phyloP scores from a whole-genome alignment of 2,113 vertebrate species.

The Phrynosoma blainvillii region DNA sequence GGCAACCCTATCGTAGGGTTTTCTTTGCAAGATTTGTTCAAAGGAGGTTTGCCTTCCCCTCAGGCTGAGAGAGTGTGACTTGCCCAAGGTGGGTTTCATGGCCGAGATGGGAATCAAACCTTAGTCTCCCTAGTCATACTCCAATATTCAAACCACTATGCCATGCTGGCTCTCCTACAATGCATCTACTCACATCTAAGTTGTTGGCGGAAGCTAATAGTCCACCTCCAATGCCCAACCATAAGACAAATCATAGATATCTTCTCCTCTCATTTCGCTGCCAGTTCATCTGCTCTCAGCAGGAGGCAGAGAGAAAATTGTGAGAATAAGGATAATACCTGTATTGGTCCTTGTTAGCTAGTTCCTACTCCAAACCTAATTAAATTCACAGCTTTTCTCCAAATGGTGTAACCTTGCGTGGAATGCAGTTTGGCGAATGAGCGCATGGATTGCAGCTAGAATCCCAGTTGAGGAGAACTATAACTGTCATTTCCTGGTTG shows the following conservation, averaged over 20 bases:
- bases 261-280: too few species aligned
- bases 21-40: too few species aligned
- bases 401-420: neutral
- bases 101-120: too few species aligned
- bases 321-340: neutral
- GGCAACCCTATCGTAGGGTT: too few species aligned
- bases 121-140: too few species aligned
- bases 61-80: too few species aligned
- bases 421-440: neutral
- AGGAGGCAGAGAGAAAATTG: neutral
- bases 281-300: neutral
- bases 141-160: too few species aligned
- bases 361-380: neutral
- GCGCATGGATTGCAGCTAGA: neutral
- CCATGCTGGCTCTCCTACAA: too few species aligned
- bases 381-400: neutral
- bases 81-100: too few species aligned
- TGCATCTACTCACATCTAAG: neutral
- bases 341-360: neutral
- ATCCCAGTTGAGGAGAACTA: neutral
- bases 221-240: neutral
- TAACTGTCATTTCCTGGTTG: neutral
- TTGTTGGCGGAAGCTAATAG: neutral
- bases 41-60: too few species aligned
- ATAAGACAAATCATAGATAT: neutral